Percentiles rank a stretch among this genome's conserved stretches.
These are phyloP conservation scores for Dendroctonus valens DNA, from an alignment of 1,140 invertebrate species.

Conservation along the genomic window DNA sequence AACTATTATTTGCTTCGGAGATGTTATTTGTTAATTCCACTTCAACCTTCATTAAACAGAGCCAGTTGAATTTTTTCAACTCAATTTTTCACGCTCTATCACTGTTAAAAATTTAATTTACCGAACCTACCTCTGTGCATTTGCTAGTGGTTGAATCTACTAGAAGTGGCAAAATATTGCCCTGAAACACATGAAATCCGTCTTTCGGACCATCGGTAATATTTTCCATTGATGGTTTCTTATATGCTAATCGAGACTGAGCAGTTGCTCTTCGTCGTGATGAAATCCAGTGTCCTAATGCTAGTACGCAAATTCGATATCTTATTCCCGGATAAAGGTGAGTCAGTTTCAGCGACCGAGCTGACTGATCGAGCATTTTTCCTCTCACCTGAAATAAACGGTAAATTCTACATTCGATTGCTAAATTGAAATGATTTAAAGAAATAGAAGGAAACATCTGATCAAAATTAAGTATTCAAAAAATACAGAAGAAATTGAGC, in stretches of 20 bases:
- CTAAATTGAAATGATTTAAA: too few species aligned
- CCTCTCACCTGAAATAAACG: constrained; percentile 63
- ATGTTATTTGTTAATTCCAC: too few species aligned
- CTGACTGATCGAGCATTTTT: constrained; percentile 65
- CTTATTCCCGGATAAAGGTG: constrained; percentile 72
- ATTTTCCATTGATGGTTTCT: constrained; percentile 50
- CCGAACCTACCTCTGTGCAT: constrained; percentile 64
- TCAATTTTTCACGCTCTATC: too few species aligned
- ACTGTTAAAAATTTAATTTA: background rate
- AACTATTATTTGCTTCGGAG: too few species aligned
- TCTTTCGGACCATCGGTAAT: constrained; percentile 53
- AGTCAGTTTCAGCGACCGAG: constrained; percentile 69
- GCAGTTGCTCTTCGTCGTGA: constrained; percentile 42
- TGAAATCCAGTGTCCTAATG: constrained; percentile 67
- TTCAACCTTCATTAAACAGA: too few species aligned
- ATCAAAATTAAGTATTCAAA: background rate
- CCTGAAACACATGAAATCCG: constrained; percentile 53
- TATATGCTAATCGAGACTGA: constrained; percentile 53
- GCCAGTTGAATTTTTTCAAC: too few species aligned
- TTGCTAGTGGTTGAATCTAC: constrained; percentile 71
- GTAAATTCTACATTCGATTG: constrained; percentile 1
- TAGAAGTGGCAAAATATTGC: constrained; percentile 61
- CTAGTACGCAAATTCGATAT: constrained; percentile 83
- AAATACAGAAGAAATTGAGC: background rate
- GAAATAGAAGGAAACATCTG: too few species aligned